These are phyloP conservation scores for Pectinophora gossypiella DNA, from an alignment of 1,140 invertebrate genomes.

Conservation along the genomic window DNA sequence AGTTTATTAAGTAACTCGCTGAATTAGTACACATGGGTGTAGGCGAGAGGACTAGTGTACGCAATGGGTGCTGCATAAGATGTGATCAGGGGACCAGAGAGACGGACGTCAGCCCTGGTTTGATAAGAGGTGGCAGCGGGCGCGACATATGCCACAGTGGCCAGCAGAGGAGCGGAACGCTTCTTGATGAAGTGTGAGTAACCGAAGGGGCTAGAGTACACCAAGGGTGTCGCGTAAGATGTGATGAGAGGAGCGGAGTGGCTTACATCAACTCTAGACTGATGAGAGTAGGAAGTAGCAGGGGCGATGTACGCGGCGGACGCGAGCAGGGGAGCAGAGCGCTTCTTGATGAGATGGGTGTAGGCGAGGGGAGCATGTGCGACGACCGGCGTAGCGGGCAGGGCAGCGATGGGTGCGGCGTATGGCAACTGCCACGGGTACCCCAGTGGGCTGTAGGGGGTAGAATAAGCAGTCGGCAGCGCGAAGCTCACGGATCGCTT, in stretches of 20 bases:
- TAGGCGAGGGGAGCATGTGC: constrained; percentile 9
- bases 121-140: constrained; percentile 41
- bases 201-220: constrained; percentile 34
- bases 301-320: constrained; percentile 34
- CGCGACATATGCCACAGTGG: constrained; percentile 22
- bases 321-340: constrained; percentile 36
- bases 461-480: background rate
- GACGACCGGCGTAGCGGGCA: constrained; percentile 13
- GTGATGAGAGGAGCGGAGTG: constrained; percentile 23
- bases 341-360: constrained; percentile 54
- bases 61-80: constrained; percentile 36
- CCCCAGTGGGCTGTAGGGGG: constrained; percentile 28
- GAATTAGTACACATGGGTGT: too few relatives aligned
- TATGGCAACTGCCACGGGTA: constrained; percentile 32
- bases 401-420: constrained; percentile 24
- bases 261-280: constrained; percentile 38
- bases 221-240: constrained; percentile 33
- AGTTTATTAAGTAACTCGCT: too few relatives aligned
- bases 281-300: constrained; percentile 37
- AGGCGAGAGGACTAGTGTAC: constrained; percentile 33
- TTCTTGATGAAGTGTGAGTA: constrained; percentile 49
- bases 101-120: constrained; percentile 35
- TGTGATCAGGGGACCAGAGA: constrained; percentile 21
- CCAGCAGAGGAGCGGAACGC: constrained; percentile 37
- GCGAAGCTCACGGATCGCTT: constrained; percentile 30